These are phyloP conservation scores for Drosophila borborema DNA, from an alignment of 2,888 invertebrate genomes.

Conservation along the genomic window DNA sequence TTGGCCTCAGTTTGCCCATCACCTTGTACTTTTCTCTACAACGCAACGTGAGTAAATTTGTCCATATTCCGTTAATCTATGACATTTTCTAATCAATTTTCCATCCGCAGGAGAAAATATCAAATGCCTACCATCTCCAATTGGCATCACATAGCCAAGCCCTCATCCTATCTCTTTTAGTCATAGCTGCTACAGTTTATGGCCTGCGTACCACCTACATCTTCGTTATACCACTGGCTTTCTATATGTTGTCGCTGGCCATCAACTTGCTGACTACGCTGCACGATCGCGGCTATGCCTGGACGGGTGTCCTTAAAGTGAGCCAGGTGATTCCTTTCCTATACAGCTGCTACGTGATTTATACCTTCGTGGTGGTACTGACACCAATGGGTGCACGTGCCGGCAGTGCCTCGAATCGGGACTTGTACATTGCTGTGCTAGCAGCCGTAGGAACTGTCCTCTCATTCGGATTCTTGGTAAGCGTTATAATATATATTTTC, in stretches of 20 bases:
- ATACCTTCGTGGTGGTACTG: slow-evolving; percentile 85
- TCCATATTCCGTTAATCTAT: no score
- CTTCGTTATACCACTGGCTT: slow-evolving; percentile 74
- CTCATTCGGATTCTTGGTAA: slow-evolving; percentile 82
- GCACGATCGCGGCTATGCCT: slow-evolving; percentile 71
- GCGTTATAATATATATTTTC: not conserved
- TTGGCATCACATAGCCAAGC: slow-evolving; percentile 81
- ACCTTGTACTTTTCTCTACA: slow-evolving; percentile 72
- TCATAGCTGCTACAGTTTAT: slow-evolving; percentile 58
- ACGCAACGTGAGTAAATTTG: slow-evolving; percentile 65
- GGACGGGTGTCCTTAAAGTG: slow-evolving; percentile 79
- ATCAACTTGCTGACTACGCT: slow-evolving; percentile 78
- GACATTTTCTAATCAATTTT: not conserved
- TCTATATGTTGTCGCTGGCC: slow-evolving; percentile 70
- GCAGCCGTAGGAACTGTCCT: slow-evolving; percentile 77
- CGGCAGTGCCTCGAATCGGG: slow-evolving; percentile 85
- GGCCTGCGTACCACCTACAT: slow-evolving; percentile 79
- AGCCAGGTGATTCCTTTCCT: slow-evolving; percentile 85
- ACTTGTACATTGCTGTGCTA: slow-evolving; percentile 86
- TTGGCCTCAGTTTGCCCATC: slow-evolving; percentile 78
- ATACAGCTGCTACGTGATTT: slow-evolving; percentile 85
- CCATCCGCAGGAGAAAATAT: slow-evolving; percentile 66
- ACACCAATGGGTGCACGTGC: slow-evolving; percentile 87
- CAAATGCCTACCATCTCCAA: slow-evolving; percentile 72
- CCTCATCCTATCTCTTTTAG: slow-evolving; percentile 67